A percentile compares a stretch with the other conserved stretches of the same genome.
phyloP scores from a whole-genome alignment of 2,113 vertebrate species.

The Scortum barcoo region DNA sequence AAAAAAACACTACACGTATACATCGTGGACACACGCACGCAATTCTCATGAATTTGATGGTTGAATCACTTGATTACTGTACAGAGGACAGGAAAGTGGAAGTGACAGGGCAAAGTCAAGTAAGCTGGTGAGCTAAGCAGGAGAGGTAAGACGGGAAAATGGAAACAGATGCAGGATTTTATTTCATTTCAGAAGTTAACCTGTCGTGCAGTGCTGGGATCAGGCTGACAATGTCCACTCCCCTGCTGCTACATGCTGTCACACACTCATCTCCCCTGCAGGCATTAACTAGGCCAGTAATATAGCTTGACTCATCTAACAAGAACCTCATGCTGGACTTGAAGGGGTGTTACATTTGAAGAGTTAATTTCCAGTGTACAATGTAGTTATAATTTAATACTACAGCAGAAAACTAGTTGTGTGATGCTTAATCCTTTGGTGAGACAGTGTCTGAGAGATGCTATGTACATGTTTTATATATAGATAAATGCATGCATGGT shows the following conservation, averaged over 20 bases:
- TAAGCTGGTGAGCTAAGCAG: background rate
- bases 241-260: constrained; percentile 68
- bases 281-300: constrained; percentile 58
- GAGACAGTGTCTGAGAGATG: background rate
- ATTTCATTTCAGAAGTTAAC: constrained; percentile 64
- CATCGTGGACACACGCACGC: background rate
- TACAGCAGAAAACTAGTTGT: constrained; percentile 28
- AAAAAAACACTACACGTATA: background rate
- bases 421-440: background rate
- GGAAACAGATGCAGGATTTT: constrained; percentile 69
- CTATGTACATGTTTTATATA: background rate
- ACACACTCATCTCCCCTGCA: constrained; percentile 54
- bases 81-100: constrained; percentile 43
- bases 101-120: constrained; percentile 47
- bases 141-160: constrained; percentile 34
- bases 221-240: constrained; percentile 67
- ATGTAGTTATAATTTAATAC: constrained; percentile 14
- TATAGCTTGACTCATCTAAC: constrained; percentile 71
- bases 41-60: constrained; percentile 51
- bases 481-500: background rate
- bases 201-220: constrained; percentile 66
- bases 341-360: constrained; percentile 54
- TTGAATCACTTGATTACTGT: constrained; percentile 71
- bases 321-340: constrained; percentile 57
- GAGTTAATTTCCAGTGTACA: constrained; percentile 56